Conservation (phyloP, 2,113 vertebrate genomes). For the Condylura cristata region DNA sequence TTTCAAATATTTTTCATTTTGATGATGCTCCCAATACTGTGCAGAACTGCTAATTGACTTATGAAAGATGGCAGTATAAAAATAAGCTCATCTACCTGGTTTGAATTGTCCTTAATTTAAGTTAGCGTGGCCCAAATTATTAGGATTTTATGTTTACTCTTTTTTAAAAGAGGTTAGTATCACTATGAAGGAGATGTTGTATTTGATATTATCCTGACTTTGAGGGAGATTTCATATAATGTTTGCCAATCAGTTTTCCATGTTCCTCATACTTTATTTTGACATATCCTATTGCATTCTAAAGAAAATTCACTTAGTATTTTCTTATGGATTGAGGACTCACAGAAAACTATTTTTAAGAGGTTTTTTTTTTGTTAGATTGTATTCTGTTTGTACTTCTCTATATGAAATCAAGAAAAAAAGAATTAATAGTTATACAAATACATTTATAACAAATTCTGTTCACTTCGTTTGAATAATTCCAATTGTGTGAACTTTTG, state of each 20-base stretch:
- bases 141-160: slow-evolving; percentile 44
- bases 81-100: slow-evolving; percentile 21
- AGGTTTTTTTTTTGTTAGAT: background rate
- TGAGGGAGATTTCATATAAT: slow-evolving; percentile 9
- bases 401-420: slow-evolving; percentile 48
- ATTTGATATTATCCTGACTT: slow-evolving; percentile 9
- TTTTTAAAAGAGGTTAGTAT: slow-evolving; percentile 33
- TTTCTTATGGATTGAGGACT: background rate
- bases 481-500: background rate
- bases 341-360: background rate
- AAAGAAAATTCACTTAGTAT: background rate
- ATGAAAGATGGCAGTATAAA: background rate
- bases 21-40: background rate
- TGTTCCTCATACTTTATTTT: background rate
- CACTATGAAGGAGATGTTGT: slow-evolving; percentile 25
- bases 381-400: background rate
- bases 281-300: background rate
- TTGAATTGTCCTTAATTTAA: slow-evolving; percentile 47
- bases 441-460: background rate
- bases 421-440: background rate
- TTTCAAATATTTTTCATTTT: background rate
- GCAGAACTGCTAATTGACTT: background rate
- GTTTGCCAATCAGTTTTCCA: slow-evolving; percentile 6
- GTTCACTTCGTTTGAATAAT: background rate
- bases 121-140: slow-evolving; percentile 38